phyloP scores from a whole-genome alignment of 35 echinoderm and acorn worm genomes.

The Amphiura filiformis region DNA sequence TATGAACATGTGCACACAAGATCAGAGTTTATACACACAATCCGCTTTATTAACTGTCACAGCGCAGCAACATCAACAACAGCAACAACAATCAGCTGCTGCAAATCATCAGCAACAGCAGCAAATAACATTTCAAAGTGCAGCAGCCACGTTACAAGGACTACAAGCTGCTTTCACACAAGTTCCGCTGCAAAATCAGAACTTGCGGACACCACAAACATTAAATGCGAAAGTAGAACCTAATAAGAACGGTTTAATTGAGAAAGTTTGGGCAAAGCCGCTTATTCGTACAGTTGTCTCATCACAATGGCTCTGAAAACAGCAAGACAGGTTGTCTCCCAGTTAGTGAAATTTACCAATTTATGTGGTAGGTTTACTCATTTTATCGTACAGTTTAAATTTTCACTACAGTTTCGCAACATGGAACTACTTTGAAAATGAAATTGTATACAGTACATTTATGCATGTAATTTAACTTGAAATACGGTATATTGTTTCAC shows the following conservation, averaged over 20 bases:
- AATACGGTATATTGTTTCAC: too few species aligned
- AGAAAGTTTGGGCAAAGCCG: conserved; percentile 89
- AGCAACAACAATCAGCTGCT: conserved; percentile 21
- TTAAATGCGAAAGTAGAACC: conserved; percentile 1
- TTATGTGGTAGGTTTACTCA: conserved; percentile 93
- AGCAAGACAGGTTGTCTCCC: conserved; percentile 94
- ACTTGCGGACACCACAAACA: conserved; percentile 1
- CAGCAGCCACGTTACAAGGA: conserved; percentile 33
- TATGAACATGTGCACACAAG: neutral
- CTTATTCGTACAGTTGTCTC: conserved; percentile 97
- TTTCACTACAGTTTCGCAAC: too few species aligned
- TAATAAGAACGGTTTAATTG: conserved; percentile 6
- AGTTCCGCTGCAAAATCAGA: conserved; percentile 6
- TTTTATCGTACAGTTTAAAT: neutral
- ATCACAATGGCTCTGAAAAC: conserved; percentile 97
- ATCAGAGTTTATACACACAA: conserved; percentile 22
- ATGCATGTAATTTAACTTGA: too few species aligned
- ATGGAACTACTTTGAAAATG: neutral
- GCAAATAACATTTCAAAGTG: conserved; percentile 37
- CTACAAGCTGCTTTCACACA: conserved; percentile 23
- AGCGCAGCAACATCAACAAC: conserved; percentile 31
- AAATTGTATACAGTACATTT: neutral
- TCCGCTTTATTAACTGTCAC: neutral
- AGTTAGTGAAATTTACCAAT: conserved; percentile 98
- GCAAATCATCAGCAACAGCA: neutral